Conservation (phyloP, 2,888 invertebrate genomes). For the Venusia cambrica region DNA sequence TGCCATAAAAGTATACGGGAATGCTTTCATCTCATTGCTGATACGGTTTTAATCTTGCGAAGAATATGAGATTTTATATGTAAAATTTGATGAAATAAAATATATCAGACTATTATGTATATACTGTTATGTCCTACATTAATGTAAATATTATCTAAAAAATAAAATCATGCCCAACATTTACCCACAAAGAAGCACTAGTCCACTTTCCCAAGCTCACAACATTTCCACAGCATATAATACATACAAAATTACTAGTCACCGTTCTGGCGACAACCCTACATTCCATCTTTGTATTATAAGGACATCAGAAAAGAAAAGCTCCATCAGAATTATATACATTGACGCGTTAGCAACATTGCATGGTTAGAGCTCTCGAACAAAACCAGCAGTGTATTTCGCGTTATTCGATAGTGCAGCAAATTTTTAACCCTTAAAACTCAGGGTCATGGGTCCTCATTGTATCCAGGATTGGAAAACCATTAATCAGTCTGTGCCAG, state of each 20-base stretch:
- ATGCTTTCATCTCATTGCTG: too few species aligned
- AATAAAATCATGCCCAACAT: constrained; percentile 10
- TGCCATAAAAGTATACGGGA: too few species aligned
- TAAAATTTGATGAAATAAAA: too few species aligned
- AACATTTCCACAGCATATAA: constrained; percentile 48
- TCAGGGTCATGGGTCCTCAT: constrained; percentile 55
- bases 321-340: constrained; percentile 24
- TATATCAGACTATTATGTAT: too few species aligned
- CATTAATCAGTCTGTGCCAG: constrained; percentile 79
- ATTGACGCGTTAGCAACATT: constrained; percentile 26
- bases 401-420: constrained; percentile 10
- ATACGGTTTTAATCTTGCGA: constrained; percentile 44
- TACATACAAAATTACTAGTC: constrained; percentile 69
- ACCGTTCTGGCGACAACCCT: constrained; percentile 75
- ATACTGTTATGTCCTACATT: too few species aligned
- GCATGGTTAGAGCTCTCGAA: neutral
- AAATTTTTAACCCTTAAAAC: constrained; percentile 39
- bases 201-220: constrained; percentile 40
- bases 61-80: constrained; percentile 33
- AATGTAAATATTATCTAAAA: neutral
- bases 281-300: constrained; percentile 44
- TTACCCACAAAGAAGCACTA: too few species aligned
- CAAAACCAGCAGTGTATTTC: constrained; percentile 39
- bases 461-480: constrained; percentile 66
- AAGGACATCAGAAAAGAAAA: constrained; percentile 11